phyloP scores from a whole-genome alignment of 2,888 invertebrate species.

The Ypsolopha scabrella region DNA sequence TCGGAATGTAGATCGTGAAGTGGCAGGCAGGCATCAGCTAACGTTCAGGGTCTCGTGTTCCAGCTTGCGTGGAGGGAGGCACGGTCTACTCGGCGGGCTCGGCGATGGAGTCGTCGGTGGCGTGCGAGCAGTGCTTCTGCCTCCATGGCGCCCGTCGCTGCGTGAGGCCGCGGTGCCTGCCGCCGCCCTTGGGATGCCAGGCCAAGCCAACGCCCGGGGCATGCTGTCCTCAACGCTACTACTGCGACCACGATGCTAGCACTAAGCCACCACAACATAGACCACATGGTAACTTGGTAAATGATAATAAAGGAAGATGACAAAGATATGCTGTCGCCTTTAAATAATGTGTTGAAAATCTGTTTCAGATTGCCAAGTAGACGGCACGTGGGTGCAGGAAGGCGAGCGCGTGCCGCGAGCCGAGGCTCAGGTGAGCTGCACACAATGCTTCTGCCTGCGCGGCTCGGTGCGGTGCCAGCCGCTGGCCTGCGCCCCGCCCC shows the following conservation, averaged over 20 bases:
- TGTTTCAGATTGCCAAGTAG: slow-evolving; percentile 73
- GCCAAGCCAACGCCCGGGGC: slow-evolving; percentile 73
- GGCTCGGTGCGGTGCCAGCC: slow-evolving; percentile 81
- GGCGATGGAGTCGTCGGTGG: slow-evolving; percentile 81
- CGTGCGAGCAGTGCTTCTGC: slow-evolving; percentile 92
- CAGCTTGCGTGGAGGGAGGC: slow-evolving; percentile 79
- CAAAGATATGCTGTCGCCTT: not conserved
- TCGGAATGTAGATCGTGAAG: too few species aligned
- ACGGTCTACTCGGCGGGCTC: slow-evolving; percentile 83
- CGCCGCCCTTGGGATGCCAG: slow-evolving; percentile 78
- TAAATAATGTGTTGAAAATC: not conserved
- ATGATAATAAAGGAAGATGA: too few species aligned
- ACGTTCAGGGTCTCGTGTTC: slow-evolving; percentile 12
- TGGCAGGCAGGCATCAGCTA: not conserved
- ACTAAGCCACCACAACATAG: slow-evolving; percentile 20
- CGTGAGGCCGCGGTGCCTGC: slow-evolving; percentile 83
- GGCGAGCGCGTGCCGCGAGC: slow-evolving; percentile 75
- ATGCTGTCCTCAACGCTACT: slow-evolving; percentile 87
- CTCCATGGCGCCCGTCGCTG: slow-evolving; percentile 79
- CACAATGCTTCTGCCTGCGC: slow-evolving; percentile 84
- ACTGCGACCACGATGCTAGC: slow-evolving; percentile 51
- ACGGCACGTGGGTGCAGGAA: slow-evolving; percentile 73
- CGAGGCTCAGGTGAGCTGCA: slow-evolving; percentile 71
- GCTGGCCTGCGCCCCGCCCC: slow-evolving; percentile 79
- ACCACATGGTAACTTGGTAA: slow-evolving; percentile 22